Evolutionary conservation across 2,797 vertebrate species (phyloP), one percentile per base, ranked within the genome.

Genomic region (Cuniculus paca): DNA sequence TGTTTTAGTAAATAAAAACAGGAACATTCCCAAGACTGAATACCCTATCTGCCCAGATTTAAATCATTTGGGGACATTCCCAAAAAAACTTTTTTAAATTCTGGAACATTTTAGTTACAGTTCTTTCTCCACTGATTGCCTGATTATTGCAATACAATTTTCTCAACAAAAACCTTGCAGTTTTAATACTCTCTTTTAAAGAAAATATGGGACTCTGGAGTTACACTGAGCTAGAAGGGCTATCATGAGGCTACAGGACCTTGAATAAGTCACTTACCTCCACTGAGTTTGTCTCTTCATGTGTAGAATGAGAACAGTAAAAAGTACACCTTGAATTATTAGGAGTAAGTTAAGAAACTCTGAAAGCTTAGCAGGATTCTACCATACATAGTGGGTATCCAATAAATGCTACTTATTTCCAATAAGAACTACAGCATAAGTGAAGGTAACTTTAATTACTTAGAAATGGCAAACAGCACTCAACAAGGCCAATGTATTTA

Each of bases 391-490:
- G 50, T 45, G 39, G 20, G 17, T 58, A 78, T 36, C 88, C n/a
- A 68, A 19, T 79, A 91, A 90, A 86, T 9, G 16, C 65, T 56
- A 88, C 3, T 1, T 28, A 90, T 26, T 42, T 70, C 24, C 68
- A 78, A n/a, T 26, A 54, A 61, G n/a, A 93, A 75, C 58, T 77
- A 78, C 0, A 54, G 39, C 74, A 39, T 52, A 54, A 93, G 45
- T 68, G 50, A 93, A 75, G 31, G 50, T 89, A 75, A 91, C 2
- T 78, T 70, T 16, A 58, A 94, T 82, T 80, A 80, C 79, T 92
- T 42, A 94, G 52, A 84, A 85, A 91, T 12, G 89, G 75, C 50
- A 95, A 79, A 20, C 26, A 48, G 65, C n/a, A 88, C 42, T 94
- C 72, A 90, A 0, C 2, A 92, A 90, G 61, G 88, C 10, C 54